Evolutionary conservation across 1,140 invertebrate genomes (phyloP).

Genomic region (Euura saliciscinereae): DNA sequence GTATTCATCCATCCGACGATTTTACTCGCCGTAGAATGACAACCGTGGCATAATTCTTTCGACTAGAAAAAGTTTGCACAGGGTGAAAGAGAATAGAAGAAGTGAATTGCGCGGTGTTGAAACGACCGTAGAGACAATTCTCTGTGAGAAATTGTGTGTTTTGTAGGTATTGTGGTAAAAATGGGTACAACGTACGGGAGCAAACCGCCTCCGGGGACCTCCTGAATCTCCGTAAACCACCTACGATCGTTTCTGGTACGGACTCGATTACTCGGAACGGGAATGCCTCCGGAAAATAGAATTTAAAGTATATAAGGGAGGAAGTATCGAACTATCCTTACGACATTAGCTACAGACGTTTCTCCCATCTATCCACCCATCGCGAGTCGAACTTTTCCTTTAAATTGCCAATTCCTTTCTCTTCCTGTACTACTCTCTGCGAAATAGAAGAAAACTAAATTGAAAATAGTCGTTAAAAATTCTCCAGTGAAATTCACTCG

Average conservation of each 20-base stretch:
- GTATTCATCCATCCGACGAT: too few species aligned
- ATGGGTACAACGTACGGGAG: background rate
- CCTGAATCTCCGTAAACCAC: slow-evolving; percentile 3
- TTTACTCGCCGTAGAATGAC: too few species aligned
- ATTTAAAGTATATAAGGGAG: background rate
- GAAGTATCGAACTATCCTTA: slow-evolving; percentile 1
- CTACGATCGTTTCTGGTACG: background rate
- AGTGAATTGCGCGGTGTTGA: too few species aligned
- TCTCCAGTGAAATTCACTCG: background rate
- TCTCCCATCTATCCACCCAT: slow-evolving; percentile 3
- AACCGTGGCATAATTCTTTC: too few species aligned
- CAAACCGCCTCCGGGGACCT: background rate
- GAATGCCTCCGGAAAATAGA: background rate
- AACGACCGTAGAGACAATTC: too few species aligned
- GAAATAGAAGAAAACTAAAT: too few species aligned
- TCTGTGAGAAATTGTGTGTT: too few species aligned
- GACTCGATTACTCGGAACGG: background rate
- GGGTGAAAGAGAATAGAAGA: too few species aligned
- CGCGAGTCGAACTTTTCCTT: slow-evolving; percentile 13
- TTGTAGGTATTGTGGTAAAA: too few species aligned
- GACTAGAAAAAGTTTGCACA: too few species aligned
- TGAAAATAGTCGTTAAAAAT: too few species aligned
- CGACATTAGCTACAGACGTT: slow-evolving; percentile 28
- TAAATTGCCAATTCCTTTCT: slow-evolving; percentile 26
- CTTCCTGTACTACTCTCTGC: background rate